Base-by-base conservation (phyloP, 2,113 vertebrate species). In the Callaeas wilsoni region DNA sequence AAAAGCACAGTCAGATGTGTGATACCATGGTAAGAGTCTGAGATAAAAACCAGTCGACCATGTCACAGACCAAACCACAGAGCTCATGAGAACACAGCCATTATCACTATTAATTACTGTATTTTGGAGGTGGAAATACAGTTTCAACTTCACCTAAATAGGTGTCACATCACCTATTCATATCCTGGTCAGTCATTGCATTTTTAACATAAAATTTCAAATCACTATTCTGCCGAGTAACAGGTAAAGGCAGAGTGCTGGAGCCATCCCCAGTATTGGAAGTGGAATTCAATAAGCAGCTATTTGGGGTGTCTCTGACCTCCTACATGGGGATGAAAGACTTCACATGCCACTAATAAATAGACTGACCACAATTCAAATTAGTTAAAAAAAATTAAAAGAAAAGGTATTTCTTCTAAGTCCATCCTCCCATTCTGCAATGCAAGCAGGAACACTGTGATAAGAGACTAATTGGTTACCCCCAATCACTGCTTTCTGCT, bases 361-460 rank as follows among this genome's bases (percentile, higher is more conserved):
- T 4, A 74, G 1, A n/a, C 15, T 30, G 18, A 77, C 27, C 4
- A 13, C 21, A 55, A 89, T 7, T 49, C 32, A 49, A 49, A 32
- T 47, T 22, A 79, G 19, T 65, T 78, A 47, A 22, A 35, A 57
- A 78, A 74, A 23, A 4, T 19, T 10, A 4, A 21, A 32, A 30
- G 15, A 47, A 35, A 29, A 44, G 1, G 5, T 50, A 5, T 46
- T 39, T 69, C 6, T 73, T 68, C 41, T 92, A 13, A 52, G 25
- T 49, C 32, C 12, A 52, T 44, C 25, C 3, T 46, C 13, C 26
- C 13, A 57, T 42, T 41, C 55, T 65, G 25, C 55, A 92, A 13
- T 25, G 46, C 17, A 42, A 62, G 53, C 27, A 88, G 47, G 2
- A 87, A 5, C 19, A 64, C 17, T 12, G 8, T 0, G 0, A 68